Percentiles rank a stretch among this genome's conserved stretches.
phyloP scores from a whole-genome alignment of 1,140 invertebrate species.

The Coenobita brevimanus region DNA sequence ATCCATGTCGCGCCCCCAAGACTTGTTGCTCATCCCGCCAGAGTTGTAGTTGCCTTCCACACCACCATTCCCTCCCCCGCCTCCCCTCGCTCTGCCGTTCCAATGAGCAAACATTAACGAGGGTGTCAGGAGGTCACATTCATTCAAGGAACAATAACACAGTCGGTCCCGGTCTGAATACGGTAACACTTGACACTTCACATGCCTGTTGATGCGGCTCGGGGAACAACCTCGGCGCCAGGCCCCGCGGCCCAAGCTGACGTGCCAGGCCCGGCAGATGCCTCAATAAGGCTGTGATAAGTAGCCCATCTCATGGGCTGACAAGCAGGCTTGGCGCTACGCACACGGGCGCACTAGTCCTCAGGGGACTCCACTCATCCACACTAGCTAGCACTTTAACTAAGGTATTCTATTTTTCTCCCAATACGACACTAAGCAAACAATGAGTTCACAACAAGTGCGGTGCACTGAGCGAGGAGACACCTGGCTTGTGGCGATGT shows the following conservation, averaged over 20 bases:
- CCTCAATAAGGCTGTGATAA: constrained; percentile 15
- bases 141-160: not conserved
- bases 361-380: not conserved
- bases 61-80: constrained; percentile 44
- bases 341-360: not conserved
- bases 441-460: too few relatives aligned
- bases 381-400: not conserved
- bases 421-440: too few relatives aligned
- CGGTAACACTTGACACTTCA: not conserved
- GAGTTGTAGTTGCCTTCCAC: not conserved
- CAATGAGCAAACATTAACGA: constrained; percentile 47
- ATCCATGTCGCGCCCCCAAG: constrained; percentile 22
- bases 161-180: not conserved
- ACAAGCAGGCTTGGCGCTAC: constrained; percentile 17
- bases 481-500: too few relatives aligned
- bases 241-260: not conserved
- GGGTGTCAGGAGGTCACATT: not conserved
- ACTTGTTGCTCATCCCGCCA: constrained; percentile 10
- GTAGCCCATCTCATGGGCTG: constrained; percentile 11
- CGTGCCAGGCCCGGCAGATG: not conserved
- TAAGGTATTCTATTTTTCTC: not conserved
- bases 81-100: constrained; percentile 47
- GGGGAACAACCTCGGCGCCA: not conserved
- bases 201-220: not conserved
- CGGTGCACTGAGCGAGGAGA: too few relatives aligned